These are phyloP conservation scores for Nephrotoma guestfalica DNA, from an alignment of 2,888 invertebrate genomes.

Conservation along the genomic window DNA sequence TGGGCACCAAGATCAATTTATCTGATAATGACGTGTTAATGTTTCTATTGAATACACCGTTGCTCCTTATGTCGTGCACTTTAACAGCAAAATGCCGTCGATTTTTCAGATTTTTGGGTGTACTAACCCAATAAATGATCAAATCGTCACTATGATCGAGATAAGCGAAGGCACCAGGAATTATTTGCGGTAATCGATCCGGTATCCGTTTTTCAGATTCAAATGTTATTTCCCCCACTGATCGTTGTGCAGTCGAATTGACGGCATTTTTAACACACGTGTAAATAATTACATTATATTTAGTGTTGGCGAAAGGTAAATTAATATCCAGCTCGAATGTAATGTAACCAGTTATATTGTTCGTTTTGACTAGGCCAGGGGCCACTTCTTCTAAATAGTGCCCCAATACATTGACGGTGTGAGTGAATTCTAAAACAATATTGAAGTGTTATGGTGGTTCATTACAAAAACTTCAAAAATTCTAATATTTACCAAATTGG, in stretches of 20 bases:
- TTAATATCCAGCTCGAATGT: background rate
- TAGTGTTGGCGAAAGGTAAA: background rate
- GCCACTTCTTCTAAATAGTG: background rate
- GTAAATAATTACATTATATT: background rate
- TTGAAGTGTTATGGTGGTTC: background rate
- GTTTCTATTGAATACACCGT: background rate
- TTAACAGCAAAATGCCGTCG: background rate
- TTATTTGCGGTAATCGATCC: background rate
- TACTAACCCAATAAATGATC: background rate
- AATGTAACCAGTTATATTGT: background rate
- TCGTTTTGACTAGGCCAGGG: background rate
- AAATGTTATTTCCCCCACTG: background rate
- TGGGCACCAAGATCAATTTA: background rate
- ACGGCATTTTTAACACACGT: background rate
- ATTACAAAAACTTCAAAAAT: background rate
- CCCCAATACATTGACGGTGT: background rate
- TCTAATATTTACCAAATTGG: background rate
- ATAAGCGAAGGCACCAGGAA: background rate
- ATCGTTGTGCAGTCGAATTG: background rate
- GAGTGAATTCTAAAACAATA: background rate
- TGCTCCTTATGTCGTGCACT: background rate
- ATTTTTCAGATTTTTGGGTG: background rate
- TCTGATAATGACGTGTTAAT: background rate
- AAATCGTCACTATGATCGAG: background rate
- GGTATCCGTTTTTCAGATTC: background rate